Evolutionary conservation across 2,888 invertebrate genomes (phyloP).

Genomic region (Scaptomyza tumidula): DNA sequence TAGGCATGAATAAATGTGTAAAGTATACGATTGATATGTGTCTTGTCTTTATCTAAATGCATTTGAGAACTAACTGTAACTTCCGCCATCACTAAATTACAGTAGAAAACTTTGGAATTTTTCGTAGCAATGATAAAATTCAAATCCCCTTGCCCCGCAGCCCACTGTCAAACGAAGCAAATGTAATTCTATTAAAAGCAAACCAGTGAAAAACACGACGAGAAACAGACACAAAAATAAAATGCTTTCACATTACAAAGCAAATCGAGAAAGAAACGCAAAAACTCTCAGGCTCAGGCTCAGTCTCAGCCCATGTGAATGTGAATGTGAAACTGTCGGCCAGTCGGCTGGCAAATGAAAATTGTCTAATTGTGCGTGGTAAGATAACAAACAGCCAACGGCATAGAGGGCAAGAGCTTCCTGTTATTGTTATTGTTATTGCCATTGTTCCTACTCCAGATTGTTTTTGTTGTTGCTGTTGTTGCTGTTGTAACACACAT

Average conservation of each 20-base stretch:
- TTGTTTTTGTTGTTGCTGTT: conserved; percentile 25
- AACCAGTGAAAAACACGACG: conserved; percentile 29
- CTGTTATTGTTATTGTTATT: conserved; percentile 75
- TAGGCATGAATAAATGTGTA: no score
- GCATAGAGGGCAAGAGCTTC: conserved; percentile 60
- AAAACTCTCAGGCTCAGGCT: conserved; percentile 58
- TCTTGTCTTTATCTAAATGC: not conserved
- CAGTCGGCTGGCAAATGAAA: conserved; percentile 53
- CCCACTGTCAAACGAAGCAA: conserved; percentile 34
- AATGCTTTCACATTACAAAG: conserved; percentile 63
- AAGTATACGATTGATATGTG: no score
- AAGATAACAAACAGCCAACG: conserved; percentile 74
- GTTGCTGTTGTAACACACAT: conserved; percentile 63
- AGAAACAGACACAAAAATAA: conserved; percentile 18
- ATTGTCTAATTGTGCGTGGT: conserved; percentile 79
- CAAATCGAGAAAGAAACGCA: conserved; percentile 23
- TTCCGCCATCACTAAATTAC: conserved; percentile 17
- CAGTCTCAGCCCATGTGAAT: conserved; percentile 41
- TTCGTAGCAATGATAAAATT: not conserved
- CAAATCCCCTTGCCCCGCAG: not conserved
- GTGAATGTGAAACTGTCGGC: conserved; percentile 51
- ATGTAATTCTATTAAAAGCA: conserved; percentile 61
- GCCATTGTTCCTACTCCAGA: conserved; percentile 24
- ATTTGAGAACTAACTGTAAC: conserved; percentile 1
- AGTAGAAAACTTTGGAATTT: conserved; percentile 11